A percentile compares a stretch with the other conserved stretches of the same genome.
phyloP scores from a whole-genome alignment of 1,140 invertebrate genomes.

The Pectinophora gossypiella region DNA sequence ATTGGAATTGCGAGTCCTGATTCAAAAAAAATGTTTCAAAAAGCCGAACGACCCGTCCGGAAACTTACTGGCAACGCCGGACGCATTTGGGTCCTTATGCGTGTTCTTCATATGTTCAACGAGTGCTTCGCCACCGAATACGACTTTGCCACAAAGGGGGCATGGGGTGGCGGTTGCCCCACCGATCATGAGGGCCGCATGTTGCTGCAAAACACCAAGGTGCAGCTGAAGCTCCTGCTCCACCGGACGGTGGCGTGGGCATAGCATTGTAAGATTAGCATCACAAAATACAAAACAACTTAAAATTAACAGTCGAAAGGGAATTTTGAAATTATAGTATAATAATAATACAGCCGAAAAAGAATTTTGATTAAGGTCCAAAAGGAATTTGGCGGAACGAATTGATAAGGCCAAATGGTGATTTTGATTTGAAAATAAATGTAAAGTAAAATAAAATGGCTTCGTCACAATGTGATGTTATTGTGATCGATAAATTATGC shows the following conservation, averaged over 20 bases:
- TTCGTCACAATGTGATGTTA: too few species aligned
- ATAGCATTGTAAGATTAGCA: conserved; percentile 66
- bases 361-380: conserved; percentile 23
- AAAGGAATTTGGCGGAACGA: conserved; percentile 17
- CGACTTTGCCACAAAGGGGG: conserved; percentile 94
- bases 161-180: conserved; percentile 93
- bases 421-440: neutral
- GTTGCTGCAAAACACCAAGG: conserved; percentile 93
- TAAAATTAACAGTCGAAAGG: conserved; percentile 30
- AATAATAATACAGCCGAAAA: conserved; percentile 24
- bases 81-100: conserved; percentile 93
- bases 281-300: conserved; percentile 38
- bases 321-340: conserved; percentile 53
- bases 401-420: neutral
- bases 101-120: conserved; percentile 97
- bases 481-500: too few species aligned
- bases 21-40: conserved; percentile 21
- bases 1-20: conserved; percentile 39
- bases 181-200: conserved; percentile 91
- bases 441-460: too few species aligned
- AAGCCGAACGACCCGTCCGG: conserved; percentile 38
- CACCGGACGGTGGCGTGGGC: conserved; percentile 57
- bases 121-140: conserved; percentile 91
- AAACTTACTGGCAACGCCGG: conserved; percentile 92
- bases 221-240: conserved; percentile 88